phyloP scores from a whole-genome alignment of 1,140 invertebrate species.

The Calliopsis andreniformis region DNA sequence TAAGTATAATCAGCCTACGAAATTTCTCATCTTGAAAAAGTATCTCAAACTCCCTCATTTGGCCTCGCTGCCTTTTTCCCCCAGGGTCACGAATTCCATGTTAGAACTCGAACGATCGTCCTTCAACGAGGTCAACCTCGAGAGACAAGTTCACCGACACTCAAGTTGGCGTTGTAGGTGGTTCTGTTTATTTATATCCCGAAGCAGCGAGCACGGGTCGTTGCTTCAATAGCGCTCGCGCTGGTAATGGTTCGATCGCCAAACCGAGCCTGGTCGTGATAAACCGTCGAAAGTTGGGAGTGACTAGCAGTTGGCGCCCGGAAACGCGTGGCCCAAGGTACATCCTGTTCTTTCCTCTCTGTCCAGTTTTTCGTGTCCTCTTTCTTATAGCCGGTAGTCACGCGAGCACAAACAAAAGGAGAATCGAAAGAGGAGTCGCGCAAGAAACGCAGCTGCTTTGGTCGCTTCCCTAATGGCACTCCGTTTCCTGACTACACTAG shows the following conservation, averaged over 20 bases:
- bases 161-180: constrained; percentile 21
- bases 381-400: constrained; percentile 44
- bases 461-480: constrained; percentile 28
- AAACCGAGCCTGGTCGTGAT: constrained; percentile 63
- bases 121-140: constrained; percentile 34
- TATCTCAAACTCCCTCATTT: too few relatives aligned
- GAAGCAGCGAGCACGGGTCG: constrained; percentile 53
- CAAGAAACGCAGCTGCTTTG: constrained; percentile 46
- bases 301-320: constrained; percentile 72
- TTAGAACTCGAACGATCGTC: constrained; percentile 10
- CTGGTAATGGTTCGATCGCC: constrained; percentile 66
- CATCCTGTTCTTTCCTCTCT: constrained; percentile 41
- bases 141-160: constrained; percentile 35
- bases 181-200: constrained; percentile 49
- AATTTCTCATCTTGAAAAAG: too few relatives aligned
- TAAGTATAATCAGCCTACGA: background rate
- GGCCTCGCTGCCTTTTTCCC: too few relatives aligned
- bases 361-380: constrained; percentile 25
- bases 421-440: constrained; percentile 30
- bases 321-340: constrained; percentile 70
- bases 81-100: background rate
- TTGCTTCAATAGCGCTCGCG: constrained; percentile 52
- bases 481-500: constrained; percentile 25
- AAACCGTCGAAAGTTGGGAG: constrained; percentile 73
- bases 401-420: constrained; percentile 66